Evolutionary conservation across 2,797 vertebrate species (phyloP), one percentile per base, ranked within the genome.

Genomic region (Oreortyx pictus): DNA sequence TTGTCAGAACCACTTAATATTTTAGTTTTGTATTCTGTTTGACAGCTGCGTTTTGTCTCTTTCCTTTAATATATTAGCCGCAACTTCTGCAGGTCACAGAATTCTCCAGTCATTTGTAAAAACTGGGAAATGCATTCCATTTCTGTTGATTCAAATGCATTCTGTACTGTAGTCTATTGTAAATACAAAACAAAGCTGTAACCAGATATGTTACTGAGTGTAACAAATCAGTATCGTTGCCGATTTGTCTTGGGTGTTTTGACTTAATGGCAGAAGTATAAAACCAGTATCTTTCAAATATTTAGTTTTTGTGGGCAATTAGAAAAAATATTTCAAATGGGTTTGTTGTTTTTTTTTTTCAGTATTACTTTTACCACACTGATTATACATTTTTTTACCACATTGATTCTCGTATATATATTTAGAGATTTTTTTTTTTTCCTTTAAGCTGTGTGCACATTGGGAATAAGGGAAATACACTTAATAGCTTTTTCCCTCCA

Each of bases 151-250:
- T 47, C 14, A 74, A 19, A n/a, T n/a, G 6, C 29, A 74, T 8
- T 77, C 83, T 0, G 0, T 75, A 33, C 8, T 57, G 3, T 54
- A 77, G 20, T n/a, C 20, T 78, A 0, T 61, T 76, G 7, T 20
- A 50, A 73, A 66, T 74, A 18, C 0, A 1, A 71, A 82, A 61
- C 13, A 70, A 78, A 86, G 49, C 52, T 37, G 7, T 89, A 83
- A 77, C 31, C 72, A 64, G 35, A n/a, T 11, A 1, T 41, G 49
- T 7, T 29, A n/a, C 66, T 70, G 49, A 37, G 16, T 74, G 18
- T 57, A 74, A 7, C 68, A 33, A 14, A 3, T 77, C 3, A 1
- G 1, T 83, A 35, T 39, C 27, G 10, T 52, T 67, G 31, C 37
- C 79, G 18, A 41, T 0, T 49, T 73, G 64, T 13, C 33, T 76